Conservation (phyloP, 2,888 invertebrate species). For the Meiosimyza platycephala region DNA sequence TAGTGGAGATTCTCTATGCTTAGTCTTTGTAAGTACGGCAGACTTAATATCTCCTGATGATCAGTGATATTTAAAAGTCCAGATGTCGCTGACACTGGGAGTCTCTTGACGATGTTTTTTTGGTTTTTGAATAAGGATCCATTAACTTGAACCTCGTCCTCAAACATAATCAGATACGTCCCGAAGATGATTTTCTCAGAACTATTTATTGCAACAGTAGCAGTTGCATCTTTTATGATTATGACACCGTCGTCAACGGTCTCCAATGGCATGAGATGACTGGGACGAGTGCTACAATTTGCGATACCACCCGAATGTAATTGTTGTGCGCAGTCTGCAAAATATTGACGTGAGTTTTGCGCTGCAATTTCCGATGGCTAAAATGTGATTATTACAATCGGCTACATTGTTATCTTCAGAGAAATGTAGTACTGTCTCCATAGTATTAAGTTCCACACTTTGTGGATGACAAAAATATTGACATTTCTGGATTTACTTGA, state of each 20-base stretch:
- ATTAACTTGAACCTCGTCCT: slow-evolving; percentile 34
- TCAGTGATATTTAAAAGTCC: too few relatives aligned
- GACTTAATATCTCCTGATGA: too few relatives aligned
- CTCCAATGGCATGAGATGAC: slow-evolving; percentile 32
- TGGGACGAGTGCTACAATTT: slow-evolving; percentile 33
- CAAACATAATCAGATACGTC: slow-evolving; percentile 34
- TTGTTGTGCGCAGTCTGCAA: slow-evolving; percentile 1
- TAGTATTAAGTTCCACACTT: too few relatives aligned
- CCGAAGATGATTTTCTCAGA: slow-evolving; percentile 11
- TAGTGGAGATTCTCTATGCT: too few relatives aligned
- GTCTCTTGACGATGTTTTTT: slow-evolving; percentile 20
- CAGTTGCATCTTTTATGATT: slow-evolving; percentile 32
- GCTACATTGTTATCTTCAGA: slow-evolving; percentile 35
- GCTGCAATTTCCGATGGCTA: slow-evolving; percentile 37
- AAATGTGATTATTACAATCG: slow-evolving; percentile 32
- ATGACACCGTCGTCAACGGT: slow-evolving; percentile 32
- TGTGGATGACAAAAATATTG: too few relatives aligned
- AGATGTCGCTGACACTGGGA: slow-evolving; percentile 7
- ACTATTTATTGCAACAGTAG: neutral
- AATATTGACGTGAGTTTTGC: slow-evolving; percentile 4
- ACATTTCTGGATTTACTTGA: too few relatives aligned
- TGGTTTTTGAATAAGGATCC: slow-evolving; percentile 29
- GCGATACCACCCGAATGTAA: slow-evolving; percentile 37
- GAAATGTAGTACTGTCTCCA: too few relatives aligned
- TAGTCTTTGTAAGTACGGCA: too few relatives aligned